Base-by-base conservation (phyloP, 2,797 vertebrate genomes). In the Girardinus metallicus region DNA sequence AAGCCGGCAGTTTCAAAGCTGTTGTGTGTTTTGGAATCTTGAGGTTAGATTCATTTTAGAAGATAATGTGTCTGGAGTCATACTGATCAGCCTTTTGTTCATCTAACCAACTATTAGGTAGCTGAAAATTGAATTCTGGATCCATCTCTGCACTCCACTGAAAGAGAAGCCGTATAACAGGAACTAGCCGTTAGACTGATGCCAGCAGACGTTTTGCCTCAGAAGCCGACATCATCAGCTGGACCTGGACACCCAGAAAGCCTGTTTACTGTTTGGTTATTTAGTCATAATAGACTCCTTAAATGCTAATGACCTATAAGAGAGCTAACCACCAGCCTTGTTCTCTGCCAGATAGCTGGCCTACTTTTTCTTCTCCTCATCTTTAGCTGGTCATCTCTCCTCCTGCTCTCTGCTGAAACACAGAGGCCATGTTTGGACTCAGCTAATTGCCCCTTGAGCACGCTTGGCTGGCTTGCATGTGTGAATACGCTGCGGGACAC, bases 301-400 rank as follows among this genome's bases (percentile, higher is more conserved):
- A 80, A 64, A 87, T 86, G 79, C 80, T 79, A 79, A 90, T 83
- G 82, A 5, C 9, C 34, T 74, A 46, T 23, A 43, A 62, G 47
- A 49, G 76, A 77, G 26, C 75, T 60, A 71, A 83, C 86, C 80
- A 76, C 18, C n/a, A 68, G 26, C 36, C 49, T 51, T 53, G 51
- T 53, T 53, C 23, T 1, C 43, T 44, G 43, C 21, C 23, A 53
- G 51, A 53, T 51, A 23, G 49, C 51, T 53, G 9, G 51, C 51
- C 8, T 53, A 10, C 21, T 26, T 53, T 53, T 53, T 53, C 13
- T 60, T 29, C 31, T 47, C 57, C 66, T 72, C 39, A 72, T 74
- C 76, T 74, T 53, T 49, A 62, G 15, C 36, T 66, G 36, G 9
- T 66, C 64, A 23, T 41, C 64, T 21, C 18, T 39, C 36, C 62